Conservation (phyloP, 1,140 invertebrate genomes). For the Neodiprion virginianus region DNA sequence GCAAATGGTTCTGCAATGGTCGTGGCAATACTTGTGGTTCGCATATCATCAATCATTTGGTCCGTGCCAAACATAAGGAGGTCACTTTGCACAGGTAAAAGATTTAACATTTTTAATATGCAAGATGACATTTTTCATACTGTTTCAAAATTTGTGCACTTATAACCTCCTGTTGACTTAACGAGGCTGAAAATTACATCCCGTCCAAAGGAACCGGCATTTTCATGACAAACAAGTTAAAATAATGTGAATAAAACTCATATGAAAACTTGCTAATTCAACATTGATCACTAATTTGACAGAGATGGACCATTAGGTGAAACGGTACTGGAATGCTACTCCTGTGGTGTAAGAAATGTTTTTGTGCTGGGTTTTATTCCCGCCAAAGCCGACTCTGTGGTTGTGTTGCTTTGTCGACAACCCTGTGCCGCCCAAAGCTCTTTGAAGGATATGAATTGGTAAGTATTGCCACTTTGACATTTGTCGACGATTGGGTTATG, state of each 20-base stretch:
- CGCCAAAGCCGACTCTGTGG: constrained; percentile 98
- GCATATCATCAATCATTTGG: constrained; percentile 98
- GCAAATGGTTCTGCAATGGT: constrained; percentile 99
- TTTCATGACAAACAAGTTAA: no score
- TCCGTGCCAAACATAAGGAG: constrained; percentile 98
- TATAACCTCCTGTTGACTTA: no score
- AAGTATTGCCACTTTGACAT: constrained; percentile 33
- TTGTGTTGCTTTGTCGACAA: constrained; percentile 96
- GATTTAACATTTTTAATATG: constrained; percentile 12
- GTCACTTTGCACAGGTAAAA: constrained; percentile 87
- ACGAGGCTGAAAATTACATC: no score
- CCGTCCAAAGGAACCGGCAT: no score
- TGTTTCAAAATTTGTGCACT: no score
- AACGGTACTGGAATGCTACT: constrained; percentile 98
- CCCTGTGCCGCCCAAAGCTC: constrained; percentile 97
- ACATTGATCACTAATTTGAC: constrained; percentile 14
- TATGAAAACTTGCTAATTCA: no score
- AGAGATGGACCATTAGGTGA: constrained; percentile 97
- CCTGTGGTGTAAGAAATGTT: constrained; percentile 96
- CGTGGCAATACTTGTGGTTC: constrained; percentile 97
- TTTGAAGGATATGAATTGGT: constrained; percentile 98
- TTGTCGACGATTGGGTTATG: no score
- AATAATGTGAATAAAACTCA: no score
- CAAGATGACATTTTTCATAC: no score
- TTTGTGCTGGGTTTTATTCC: constrained; percentile 99